These are phyloP conservation scores for Acrobasis suavella DNA, from an alignment of 2,888 invertebrate genomes.

Conservation along the genomic window DNA sequence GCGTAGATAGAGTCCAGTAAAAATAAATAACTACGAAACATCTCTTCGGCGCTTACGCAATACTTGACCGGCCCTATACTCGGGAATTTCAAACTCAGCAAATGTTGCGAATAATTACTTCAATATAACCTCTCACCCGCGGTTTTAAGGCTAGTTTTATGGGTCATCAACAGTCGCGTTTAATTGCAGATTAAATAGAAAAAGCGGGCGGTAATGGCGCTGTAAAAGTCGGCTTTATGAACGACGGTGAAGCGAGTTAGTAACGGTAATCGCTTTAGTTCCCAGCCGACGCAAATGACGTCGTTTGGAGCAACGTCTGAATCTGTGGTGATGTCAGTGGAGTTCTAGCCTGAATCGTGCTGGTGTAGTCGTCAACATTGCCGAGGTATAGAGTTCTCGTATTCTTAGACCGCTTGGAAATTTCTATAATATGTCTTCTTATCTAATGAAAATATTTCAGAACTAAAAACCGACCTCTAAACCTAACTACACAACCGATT, in stretches of 20 bases:
- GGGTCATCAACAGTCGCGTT: constrained; percentile 8
- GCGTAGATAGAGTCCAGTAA: too few relatives aligned
- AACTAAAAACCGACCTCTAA: too few relatives aligned
- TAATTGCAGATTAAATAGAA: constrained; percentile 18
- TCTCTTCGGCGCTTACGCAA: too few relatives aligned
- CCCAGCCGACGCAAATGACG: constrained; percentile 1
- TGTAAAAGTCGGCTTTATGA: constrained; percentile 6
- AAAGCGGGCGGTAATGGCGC: neutral
- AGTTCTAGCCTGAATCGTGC: neutral
- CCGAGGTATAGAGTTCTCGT: neutral
- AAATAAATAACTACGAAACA: too few relatives aligned
- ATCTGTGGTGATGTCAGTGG: neutral
- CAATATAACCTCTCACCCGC: neutral
- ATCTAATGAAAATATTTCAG: too few relatives aligned
- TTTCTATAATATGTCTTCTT: too few relatives aligned
- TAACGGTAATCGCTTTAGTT: neutral
- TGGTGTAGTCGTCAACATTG: neutral
- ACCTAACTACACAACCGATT: too few relatives aligned
- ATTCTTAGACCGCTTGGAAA: too few relatives aligned
- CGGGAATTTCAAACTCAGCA: neutral
- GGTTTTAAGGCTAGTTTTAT: constrained; percentile 3
- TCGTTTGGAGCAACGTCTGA: neutral
- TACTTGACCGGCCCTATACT: too few relatives aligned
- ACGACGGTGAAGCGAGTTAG: neutral
- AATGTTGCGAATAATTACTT: neutral